A percentile compares a stretch with the other conserved stretches of the same genome.
Evolutionary conservation across 2,888 invertebrate species (phyloP).

Genomic region (Athalia rosae): DNA sequence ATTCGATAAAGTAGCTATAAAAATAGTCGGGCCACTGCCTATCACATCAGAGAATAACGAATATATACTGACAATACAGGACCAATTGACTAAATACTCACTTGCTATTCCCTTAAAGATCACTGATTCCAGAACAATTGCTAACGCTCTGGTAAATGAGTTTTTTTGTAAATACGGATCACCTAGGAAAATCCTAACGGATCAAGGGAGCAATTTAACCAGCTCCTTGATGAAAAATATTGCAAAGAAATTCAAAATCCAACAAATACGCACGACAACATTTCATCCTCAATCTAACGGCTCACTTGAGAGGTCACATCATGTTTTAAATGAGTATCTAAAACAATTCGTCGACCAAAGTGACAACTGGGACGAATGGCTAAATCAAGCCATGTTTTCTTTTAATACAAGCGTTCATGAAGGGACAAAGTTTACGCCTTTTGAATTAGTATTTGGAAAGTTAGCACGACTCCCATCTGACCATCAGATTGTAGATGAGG

Average conservation of each 20-base stretch:
- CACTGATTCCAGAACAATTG: slow-evolving; percentile 34
- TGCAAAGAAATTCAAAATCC: slow-evolving; percentile 9
- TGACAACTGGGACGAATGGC: slow-evolving; percentile 7
- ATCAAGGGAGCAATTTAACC: not conserved
- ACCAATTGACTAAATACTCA: slow-evolving; percentile 4
- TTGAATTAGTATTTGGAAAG: not conserved
- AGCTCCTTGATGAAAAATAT: slow-evolving; percentile 7
- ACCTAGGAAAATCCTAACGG: slow-evolving; percentile 7
- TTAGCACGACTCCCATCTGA: not conserved
- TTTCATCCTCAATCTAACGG: slow-evolving; percentile 13
- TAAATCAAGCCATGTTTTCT: not conserved
- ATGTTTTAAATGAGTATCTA: slow-evolving; percentile 7
- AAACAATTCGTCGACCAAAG: slow-evolving; percentile 14
- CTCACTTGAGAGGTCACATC: not conserved
- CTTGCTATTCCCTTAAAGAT: not conserved
- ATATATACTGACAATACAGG: not conserved
- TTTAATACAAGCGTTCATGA: not conserved
- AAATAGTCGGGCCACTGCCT: slow-evolving; percentile 15
- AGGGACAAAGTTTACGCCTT: not conserved
- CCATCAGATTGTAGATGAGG: not conserved
- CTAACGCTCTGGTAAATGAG: not conserved
- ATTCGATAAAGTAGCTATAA: slow-evolving; percentile 45
- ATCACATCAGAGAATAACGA: not conserved
- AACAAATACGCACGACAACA: slow-evolving; percentile 12
- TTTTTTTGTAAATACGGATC: not conserved